These are phyloP conservation scores for Hoplostethus mediterraneus DNA, from an alignment of 2,797 vertebrate genomes.

Conservation along the genomic window DNA sequence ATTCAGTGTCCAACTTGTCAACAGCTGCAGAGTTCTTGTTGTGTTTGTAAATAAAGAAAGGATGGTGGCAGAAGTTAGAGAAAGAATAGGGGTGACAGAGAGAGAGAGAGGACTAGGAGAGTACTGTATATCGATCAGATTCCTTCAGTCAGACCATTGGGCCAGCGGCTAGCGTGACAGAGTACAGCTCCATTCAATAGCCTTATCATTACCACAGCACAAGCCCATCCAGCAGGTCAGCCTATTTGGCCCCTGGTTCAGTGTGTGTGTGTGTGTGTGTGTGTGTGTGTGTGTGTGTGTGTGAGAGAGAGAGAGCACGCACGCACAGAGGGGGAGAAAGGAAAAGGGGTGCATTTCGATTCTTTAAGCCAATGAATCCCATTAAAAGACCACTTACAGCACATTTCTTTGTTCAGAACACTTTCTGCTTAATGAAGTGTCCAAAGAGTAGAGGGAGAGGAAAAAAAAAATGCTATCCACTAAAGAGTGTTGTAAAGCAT, in stretches of 20 bases:
- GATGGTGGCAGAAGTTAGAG: slow-evolving; percentile 1
- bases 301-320: background rate
- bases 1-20: no score
- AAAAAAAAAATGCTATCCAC: slow-evolving; percentile 41
- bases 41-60: slow-evolving; percentile 15
- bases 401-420: slow-evolving; percentile 74
- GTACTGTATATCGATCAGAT: slow-evolving; percentile 77
- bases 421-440: slow-evolving; percentile 77
- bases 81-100: background rate
- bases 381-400: slow-evolving; percentile 76
- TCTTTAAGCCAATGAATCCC: slow-evolving; percentile 80
- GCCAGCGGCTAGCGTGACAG: slow-evolving; percentile 72
- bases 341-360: slow-evolving; percentile 61
- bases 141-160: slow-evolving; percentile 66
- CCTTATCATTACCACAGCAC: slow-evolving; percentile 80
- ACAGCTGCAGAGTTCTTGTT: no score
- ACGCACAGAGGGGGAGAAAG: slow-evolving; percentile 3
- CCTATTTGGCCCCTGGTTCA: slow-evolving; percentile 63
- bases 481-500: slow-evolving; percentile 23
- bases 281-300: slow-evolving; percentile 16
- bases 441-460: slow-evolving; percentile 44
- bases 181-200: slow-evolving; percentile 81
- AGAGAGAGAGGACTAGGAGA: slow-evolving; percentile 31
- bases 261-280: slow-evolving; percentile 26
- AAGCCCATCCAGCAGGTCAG: slow-evolving; percentile 75